These are phyloP conservation scores for Argya squamiceps DNA, from an alignment of 2,797 vertebrate genomes.

Conservation along the genomic window DNA sequence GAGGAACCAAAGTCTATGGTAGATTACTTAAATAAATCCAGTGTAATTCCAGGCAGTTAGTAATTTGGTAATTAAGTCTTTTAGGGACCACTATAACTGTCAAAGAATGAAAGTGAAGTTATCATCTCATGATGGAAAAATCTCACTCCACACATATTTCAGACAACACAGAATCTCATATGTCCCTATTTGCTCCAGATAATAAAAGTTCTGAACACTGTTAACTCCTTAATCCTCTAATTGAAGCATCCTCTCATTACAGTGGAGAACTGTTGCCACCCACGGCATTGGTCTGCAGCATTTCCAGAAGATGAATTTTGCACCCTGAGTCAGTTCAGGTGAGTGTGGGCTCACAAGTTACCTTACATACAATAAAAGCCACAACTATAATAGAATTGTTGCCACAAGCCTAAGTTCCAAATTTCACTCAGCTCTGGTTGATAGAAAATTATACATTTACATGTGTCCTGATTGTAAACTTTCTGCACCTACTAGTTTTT, in stretches of 20 bases:
- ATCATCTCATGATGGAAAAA: not conserved
- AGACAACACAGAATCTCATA: not conserved
- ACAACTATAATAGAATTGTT: not conserved
- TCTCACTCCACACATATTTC: not conserved
- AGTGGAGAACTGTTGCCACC: not conserved
- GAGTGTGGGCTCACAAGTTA: not conserved
- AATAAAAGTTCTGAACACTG: not conserved
- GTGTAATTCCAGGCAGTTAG: not conserved
- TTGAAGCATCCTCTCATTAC: not conserved
- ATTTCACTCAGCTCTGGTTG: not conserved
- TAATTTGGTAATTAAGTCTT: not conserved
- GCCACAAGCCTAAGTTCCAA: not conserved
- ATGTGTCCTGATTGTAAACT: not conserved
- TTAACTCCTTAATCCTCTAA: not conserved
- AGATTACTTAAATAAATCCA: not conserved
- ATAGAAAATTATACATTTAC: not conserved
- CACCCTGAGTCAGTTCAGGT: not conserved
- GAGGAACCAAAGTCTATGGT: not conserved
- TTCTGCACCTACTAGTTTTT: not conserved
- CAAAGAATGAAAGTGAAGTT: not conserved
- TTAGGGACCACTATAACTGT: not conserved
- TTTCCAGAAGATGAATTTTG: not conserved
- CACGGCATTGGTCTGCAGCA: rapidly evolving
- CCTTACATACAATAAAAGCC: not conserved
- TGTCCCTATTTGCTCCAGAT: not conserved